Base-by-base conservation (phyloP, 92 coral and sea anemone genomes). In the Hydrozoanthus gracilis region DNA sequence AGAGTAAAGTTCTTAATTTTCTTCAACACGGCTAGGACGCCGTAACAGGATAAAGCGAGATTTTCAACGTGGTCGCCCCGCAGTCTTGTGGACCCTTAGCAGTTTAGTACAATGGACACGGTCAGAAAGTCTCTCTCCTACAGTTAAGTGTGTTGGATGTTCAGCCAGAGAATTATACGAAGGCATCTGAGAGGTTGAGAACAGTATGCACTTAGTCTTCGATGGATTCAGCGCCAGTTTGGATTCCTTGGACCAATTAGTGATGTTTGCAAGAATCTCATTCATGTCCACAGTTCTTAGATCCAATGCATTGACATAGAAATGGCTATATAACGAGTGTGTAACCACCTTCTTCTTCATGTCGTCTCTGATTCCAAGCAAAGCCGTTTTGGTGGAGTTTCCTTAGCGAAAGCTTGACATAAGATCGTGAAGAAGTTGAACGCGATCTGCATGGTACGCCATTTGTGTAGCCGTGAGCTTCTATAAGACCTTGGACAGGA, bases 181-280 rank as follows among this genome's bases (percentile, higher is more conserved):
- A 0, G 83, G 12, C 83, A 77, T 77, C 61, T 77, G 83, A 9
- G 49, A 8, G 9, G 83, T 77, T 17, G 83, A 77, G 17, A 77
- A 11, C 18, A 77, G 62, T 67, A 77, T 77, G 14, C 83, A 51
- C 66, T 77, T 77, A 4, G 83, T 77, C 35, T 77, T 77, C 2
- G 68, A 14, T 10, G 17, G 20, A 51, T 77, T 47, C n/a, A 77
- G 61, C 15, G 83, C 58, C 15, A 77, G 62, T 12, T 77, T 77
- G 9, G 82, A 18, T 18, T 39, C 18, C 49, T 39, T 5, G 5
- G 82, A 77, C 82, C 82, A 77, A 77, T 77, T 39, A 0, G 6
- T 51, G 17, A 77, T 3, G 66, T 48, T 18, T 4, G 82, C 7
- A 11, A 77, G 52, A 35, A 44, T 48, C 7, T 77, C 52, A 39